Base-by-base conservation (phyloP, 2,888 invertebrate genomes). In the Automeris io region DNA sequence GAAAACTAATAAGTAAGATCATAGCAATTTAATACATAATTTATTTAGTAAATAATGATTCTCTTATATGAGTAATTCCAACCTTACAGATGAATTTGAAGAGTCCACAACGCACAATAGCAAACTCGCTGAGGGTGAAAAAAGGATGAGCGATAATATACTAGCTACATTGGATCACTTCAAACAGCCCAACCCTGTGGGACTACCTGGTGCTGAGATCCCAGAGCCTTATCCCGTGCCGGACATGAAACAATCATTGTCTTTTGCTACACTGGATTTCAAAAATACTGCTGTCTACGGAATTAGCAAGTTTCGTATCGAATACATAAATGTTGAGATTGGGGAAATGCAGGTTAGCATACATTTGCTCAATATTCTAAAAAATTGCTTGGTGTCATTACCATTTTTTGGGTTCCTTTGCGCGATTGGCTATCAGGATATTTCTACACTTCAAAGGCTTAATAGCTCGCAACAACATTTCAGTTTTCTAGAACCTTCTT, bases 171-270 rank as follows among this genome's bases (percentile, higher is more conserved):
- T 96, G 24, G 91, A 93, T 40, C 95, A 95, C 64, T 95, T 92
- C 71, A 93, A 95, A 69, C 90, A 94, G 59, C 88, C 90, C 9
- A 92, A 95, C 70, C 95, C 95, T 0, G 81, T 93, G 3, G 95
- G 95, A 4, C 65, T 95, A n/a, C 95, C 95, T 0, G 93, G 93
- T 0, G 91, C 90, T 0, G 90, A 92, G 1, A 88, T 96, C 36
- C 93, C 93, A 0, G 95, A 96, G 63, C 96, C 96, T 0, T 91
- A 94, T 81, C 77, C 88, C 1, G 91, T 95, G 16, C 95, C 95
- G 0, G 91, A 93, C 49, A 91, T 93, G 77, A 90, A 89, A 39
- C 91, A 93, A 54, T 90, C 91, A 22, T 88, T 93, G 43, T 90
- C 91, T 2, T 87, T 95, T 47, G 91, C 90, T 21, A 91, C 89